These are phyloP conservation scores for Euleptes europaea DNA, from an alignment of 2,113 vertebrate species.

Conservation along the genomic window DNA sequence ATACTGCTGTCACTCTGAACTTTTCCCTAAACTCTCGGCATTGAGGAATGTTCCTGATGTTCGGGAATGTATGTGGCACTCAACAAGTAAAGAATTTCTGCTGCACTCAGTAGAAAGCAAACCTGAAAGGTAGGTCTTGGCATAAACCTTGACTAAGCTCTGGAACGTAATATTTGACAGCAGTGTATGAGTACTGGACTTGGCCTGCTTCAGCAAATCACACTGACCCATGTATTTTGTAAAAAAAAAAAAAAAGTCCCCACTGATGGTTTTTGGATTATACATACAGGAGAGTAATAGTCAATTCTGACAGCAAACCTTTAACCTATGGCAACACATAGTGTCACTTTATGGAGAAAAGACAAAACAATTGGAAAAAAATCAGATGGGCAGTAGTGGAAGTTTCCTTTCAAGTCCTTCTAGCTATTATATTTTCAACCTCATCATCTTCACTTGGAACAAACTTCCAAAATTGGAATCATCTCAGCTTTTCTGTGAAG, in stretches of 20 bases:
- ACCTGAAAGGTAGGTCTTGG: background rate
- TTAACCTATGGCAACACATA: background rate
- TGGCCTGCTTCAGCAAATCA: background rate
- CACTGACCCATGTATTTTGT: background rate
- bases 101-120: background rate
- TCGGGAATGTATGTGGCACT: background rate
- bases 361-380: background rate
- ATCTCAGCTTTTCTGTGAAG: background rate
- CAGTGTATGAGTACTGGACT: background rate
- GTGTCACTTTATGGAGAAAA: background rate
- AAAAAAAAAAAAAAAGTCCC: background rate
- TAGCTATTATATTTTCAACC: background rate
- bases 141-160: background rate
- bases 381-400: no score
- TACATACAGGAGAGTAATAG: no score
- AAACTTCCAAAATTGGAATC: background rate
- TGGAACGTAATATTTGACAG: background rate
- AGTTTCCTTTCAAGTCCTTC: background rate
- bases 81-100: background rate
- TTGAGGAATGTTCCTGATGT: background rate
- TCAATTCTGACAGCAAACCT: background rate
- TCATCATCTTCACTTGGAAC: background rate
- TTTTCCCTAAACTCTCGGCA: background rate
- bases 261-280: background rate
- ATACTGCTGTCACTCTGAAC: background rate